Conservation (phyloP, 2,797 vertebrate species). For the Parotocinclus haroldoi region DNA sequence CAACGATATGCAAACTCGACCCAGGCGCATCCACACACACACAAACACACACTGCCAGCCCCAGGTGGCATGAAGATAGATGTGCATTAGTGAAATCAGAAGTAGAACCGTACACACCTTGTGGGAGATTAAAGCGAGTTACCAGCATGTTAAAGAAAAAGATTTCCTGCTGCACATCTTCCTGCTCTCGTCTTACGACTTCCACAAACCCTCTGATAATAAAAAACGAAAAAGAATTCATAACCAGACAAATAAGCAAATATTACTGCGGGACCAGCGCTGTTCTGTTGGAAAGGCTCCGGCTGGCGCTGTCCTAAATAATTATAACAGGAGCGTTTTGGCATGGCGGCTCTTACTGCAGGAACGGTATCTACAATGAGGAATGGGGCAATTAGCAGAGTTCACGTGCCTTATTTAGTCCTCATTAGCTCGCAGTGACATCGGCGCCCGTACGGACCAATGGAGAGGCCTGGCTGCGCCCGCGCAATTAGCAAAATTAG, state of each 20-base stretch:
- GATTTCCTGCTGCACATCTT: background rate
- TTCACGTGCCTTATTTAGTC: slow-evolving; percentile 83
- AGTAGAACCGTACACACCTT: slow-evolving; percentile 27
- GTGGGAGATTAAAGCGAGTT: background rate
- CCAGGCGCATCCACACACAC: slow-evolving; percentile 24
- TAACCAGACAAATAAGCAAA: slow-evolving; percentile 15
- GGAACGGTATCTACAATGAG: slow-evolving; percentile 78
- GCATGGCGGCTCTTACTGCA: slow-evolving; percentile 70
- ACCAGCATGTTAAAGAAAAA: background rate
- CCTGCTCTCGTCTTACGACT: background rate
- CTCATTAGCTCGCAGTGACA: slow-evolving; percentile 83
- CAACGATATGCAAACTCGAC: background rate
- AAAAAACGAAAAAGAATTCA: slow-evolving; percentile 17
- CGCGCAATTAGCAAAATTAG: slow-evolving; percentile 85
- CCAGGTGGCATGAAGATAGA: slow-evolving; percentile 62
- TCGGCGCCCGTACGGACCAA: slow-evolving; percentile 72
- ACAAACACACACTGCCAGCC: slow-evolving; percentile 50
- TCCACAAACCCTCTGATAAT: slow-evolving; percentile 5
- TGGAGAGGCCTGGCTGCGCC: slow-evolving; percentile 75
- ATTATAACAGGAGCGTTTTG: slow-evolving; percentile 62
- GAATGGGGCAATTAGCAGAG: slow-evolving; percentile 80
- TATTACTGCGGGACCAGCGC: slow-evolving; percentile 35
- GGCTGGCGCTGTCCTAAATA: slow-evolving; percentile 55
- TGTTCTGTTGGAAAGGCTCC: slow-evolving; percentile 38
- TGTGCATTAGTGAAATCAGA: slow-evolving; percentile 47